Percentiles rank a stretch among this genome's conserved stretches.
These are phyloP conservation scores for Nycticryphes semicollaris DNA, from an alignment of 2,113 vertebrate species.

Conservation along the genomic window DNA sequence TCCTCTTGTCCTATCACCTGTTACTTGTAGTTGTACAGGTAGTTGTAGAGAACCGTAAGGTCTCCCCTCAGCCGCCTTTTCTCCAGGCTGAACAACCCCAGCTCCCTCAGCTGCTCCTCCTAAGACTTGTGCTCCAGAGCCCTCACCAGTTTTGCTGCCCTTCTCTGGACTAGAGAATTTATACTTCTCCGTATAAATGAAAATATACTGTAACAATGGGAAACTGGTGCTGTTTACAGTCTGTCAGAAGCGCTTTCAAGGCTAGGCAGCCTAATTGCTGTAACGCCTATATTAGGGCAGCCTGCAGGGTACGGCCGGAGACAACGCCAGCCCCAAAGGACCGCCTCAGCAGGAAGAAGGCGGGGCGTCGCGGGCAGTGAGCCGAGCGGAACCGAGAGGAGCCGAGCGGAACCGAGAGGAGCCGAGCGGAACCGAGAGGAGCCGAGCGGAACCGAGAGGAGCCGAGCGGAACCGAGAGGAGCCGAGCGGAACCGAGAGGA, in stretches of 20 bases:
- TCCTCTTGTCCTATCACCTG: not conserved
- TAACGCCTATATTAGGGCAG: rapidly evolving
- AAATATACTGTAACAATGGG: rapidly evolving
- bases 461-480: rapidly evolving
- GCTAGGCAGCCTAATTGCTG: rapidly evolving
- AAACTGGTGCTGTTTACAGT: rapidly evolving
- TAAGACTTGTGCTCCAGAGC: not conserved
- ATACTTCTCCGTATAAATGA: rapidly evolving
- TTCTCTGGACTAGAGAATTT: not conserved
- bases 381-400: rapidly evolving
- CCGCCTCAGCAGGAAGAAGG: not conserved
- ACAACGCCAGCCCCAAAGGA: rapidly evolving
- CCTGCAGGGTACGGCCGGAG: rapidly evolving
- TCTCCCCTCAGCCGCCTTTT: not conserved
- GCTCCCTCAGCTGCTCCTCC: not conserved
- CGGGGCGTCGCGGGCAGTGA: not conserved
- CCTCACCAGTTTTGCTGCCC: not conserved
- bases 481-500: rapidly evolving
- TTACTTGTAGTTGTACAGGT: not conserved
- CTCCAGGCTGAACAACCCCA: not conserved
- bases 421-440: too few relatives aligned
- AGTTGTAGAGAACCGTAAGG: not conserved
- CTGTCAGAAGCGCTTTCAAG: rapidly evolving
- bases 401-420: too few relatives aligned
- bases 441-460: not conserved